Conservation (phyloP, 1,140 invertebrate species). For the Drosophila quadrilineata region DNA sequence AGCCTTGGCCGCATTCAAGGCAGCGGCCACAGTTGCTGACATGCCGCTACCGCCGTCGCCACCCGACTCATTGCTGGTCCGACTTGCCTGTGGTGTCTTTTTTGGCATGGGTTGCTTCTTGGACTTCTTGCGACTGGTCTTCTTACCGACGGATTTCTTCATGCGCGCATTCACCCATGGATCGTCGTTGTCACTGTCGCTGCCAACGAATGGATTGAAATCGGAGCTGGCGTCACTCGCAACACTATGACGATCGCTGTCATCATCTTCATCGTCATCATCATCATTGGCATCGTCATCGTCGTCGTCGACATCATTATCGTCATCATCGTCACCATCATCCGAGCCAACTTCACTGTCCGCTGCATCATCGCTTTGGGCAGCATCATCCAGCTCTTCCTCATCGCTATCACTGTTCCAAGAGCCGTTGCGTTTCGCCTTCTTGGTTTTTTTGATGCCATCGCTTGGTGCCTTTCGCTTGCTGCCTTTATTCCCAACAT, state of each 20-base stretch:
- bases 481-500: neutral
- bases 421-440: slow-evolving; percentile 71
- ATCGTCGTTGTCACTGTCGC: slow-evolving; percentile 91
- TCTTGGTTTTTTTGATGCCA: slow-evolving; percentile 42
- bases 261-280: slow-evolving; percentile 50
- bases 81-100: slow-evolving; percentile 82
- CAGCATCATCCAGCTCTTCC: slow-evolving; percentile 54
- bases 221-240: slow-evolving; percentile 86
- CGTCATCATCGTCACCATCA: slow-evolving; percentile 29
- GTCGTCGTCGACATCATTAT: slow-evolving; percentile 19
- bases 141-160: slow-evolving; percentile 51
- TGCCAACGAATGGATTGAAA: slow-evolving; percentile 94
- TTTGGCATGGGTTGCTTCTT: slow-evolving; percentile 82
- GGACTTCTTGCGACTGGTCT: slow-evolving; percentile 37
- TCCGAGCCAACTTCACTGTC: slow-evolving; percentile 29
- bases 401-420: slow-evolving; percentile 66
- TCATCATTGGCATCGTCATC: slow-evolving; percentile 41
- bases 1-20: slow-evolving; percentile 58
- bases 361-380: slow-evolving; percentile 39
- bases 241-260: slow-evolving; percentile 81
- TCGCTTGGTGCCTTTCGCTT: neutral
- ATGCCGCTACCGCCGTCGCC: slow-evolving; percentile 10
- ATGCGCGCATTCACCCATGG: slow-evolving; percentile 89
- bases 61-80: slow-evolving; percentile 9
- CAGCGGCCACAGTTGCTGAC: slow-evolving; percentile 50